Base-by-base conservation (phyloP, 2,888 invertebrate species). In the Calameuta idolon region DNA sequence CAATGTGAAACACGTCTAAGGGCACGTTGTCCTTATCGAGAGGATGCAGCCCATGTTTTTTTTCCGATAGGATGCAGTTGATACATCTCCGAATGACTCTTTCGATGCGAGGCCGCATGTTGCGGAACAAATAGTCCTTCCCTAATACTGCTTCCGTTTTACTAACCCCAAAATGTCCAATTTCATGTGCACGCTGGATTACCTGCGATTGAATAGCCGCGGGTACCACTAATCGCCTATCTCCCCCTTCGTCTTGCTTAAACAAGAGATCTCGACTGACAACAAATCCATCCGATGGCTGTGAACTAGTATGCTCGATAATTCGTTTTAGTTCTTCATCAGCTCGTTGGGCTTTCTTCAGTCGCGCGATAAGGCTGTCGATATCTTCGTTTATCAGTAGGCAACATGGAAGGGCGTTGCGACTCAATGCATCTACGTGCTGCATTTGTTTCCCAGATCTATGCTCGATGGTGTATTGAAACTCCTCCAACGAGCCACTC, bases 161-260 rank as follows among this genome's bases (percentile, higher is more conserved):
- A 34, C 82, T 86, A n/a, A 79, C 80, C 1, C 80, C 83, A 81
- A 90, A 90, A 83, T 91, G 90, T 73, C 90, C 89, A 37, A 84
- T 80, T 34, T 86, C 87, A 79, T 91, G 90, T 0, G 82, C 83
- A 34, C 79, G 85, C 73, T 79, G 82, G 12, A 92, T 90, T 4
- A 91, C 85, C 79, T 91, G 87, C n/a, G 75, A 77, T 80, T 90
- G 86, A 88, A 92, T 87, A 4, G 31, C 23, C 69, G 81, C 85
- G 0, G 91, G 91, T 68, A 91, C 84, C 0, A 89, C 87, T 9
- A 89, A 77, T 12, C 75, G 69, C 5, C 33, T 33, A 12, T 35
- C 34, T 5, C 76, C 78, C 33, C 75, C 78, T 30, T 76, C 69
- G 3, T 74, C 69, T 37, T 40, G n/a, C 40, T 77, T 74, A 69